Conservation (phyloP, 2,797 vertebrate species). For the Malacoctenus gilli region DNA sequence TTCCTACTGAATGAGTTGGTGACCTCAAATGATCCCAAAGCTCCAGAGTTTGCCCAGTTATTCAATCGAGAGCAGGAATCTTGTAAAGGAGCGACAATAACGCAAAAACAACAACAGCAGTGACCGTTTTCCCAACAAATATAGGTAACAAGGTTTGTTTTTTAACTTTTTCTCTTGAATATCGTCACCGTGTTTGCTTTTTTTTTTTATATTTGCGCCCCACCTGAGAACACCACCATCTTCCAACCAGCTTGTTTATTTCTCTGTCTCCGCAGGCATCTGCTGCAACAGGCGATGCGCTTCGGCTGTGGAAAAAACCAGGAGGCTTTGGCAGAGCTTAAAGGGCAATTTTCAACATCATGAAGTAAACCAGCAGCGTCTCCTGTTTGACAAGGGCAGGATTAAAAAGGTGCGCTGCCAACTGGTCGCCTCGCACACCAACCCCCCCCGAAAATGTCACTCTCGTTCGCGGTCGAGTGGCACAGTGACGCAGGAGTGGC, state of each 20-base stretch:
- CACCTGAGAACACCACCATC: neutral
- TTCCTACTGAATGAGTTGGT: too few species aligned
- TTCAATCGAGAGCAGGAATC: too few species aligned
- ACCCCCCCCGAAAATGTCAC: neutral
- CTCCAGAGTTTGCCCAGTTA: too few species aligned
- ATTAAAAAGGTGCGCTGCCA: constrained; percentile 35
- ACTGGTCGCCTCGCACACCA: constrained; percentile 12
- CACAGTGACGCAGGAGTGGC: neutral
- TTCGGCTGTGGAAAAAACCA: constrained; percentile 51
- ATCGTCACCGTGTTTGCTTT: too few species aligned
- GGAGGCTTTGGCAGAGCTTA: constrained; percentile 45
- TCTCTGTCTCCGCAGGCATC: constrained; percentile 20
- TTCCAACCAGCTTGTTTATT: constrained; percentile 18
- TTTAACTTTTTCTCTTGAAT: too few species aligned
- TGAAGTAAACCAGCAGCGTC: constrained; percentile 61
- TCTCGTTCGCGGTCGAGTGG: neutral
- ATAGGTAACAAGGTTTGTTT: too few species aligned
- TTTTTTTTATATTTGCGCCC: too few species aligned
- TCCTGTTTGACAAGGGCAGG: constrained; percentile 58
- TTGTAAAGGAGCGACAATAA: too few species aligned
- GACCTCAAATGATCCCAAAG: too few species aligned
- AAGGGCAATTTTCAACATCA: constrained; percentile 52
- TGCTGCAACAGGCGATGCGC: constrained; percentile 10
- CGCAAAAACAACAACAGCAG: too few species aligned
- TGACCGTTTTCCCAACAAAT: too few species aligned